Evolutionary conservation across 2,888 invertebrate species (phyloP), one percentile per base, ranked within the genome.

Genomic region (Perdita meconis): DNA sequence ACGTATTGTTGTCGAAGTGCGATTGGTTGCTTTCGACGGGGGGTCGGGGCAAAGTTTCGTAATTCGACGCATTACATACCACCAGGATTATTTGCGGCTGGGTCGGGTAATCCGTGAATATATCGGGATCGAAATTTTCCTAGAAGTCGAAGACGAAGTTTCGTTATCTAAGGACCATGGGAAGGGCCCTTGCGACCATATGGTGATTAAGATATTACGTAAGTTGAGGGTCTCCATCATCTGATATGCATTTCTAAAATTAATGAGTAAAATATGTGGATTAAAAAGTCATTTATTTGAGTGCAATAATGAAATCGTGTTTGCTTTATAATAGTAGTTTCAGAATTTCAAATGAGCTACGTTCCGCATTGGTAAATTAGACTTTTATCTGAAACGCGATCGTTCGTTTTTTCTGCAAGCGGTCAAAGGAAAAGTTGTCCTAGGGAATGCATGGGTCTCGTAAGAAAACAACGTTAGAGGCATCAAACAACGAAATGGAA

Each of bases 381-480:
- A 50, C n/a, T 19, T 13, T 34, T 13, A 19, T 10, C 10, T 13
- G 24, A 61, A 12, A n/a, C n/a, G 19, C 30, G 34, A n/a, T n/a
- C n/a, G n/a, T n/a, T n/a, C n/a, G n/a, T n/a, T 30, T 38, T 38
- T 1, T 3, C 3, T 1, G 13, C 10, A 44, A 13, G 8, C n/a
- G n/a, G 19, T 26, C n/a, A 8, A 5, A 2, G n/a, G 30, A 36
- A 16, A 24, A 36, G n/a, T 16, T 6, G 10, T 53, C 6, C 36
- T 5, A 13, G 12, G 19, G 50, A 51, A 16, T 19, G 26, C 22
- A 16, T 24, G 38, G 19, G 8, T 19, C 13, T 19, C 22, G 42
- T 56, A 50, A 75, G 68, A 42, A 56, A 77, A 68, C 68, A 65
- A 55, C 51, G 38, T 67, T 64, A 53, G 44, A 65, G 19, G 19